A percentile compares a stretch with the other conserved stretches of the same genome.
Conservation (phyloP, 2,113 vertebrate species). For the Grammatotria lemairii region DNA sequence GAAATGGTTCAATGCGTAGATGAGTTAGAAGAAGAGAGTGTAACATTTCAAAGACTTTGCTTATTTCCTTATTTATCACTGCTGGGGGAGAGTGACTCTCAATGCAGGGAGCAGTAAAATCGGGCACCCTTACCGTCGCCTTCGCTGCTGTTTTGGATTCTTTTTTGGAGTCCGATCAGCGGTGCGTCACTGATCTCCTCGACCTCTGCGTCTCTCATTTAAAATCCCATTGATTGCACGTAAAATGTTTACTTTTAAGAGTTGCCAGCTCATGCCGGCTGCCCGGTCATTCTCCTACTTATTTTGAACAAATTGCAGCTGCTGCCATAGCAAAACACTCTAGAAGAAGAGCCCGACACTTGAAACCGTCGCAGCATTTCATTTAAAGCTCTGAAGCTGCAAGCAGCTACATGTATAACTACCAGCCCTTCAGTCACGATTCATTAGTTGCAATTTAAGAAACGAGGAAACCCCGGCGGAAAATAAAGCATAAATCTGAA, state of each 20-base stretch:
- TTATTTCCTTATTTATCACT: neutral
- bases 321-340: neutral
- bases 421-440: neutral
- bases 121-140: neutral
- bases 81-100: neutral
- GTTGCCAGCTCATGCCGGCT: neutral
- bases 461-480: rapidly evolving
- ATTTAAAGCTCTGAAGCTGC: neutral
- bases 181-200: neutral
- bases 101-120: neutral
- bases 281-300: neutral
- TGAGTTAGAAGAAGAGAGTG: neutral
- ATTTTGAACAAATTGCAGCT: neutral
- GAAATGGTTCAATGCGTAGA: neutral
- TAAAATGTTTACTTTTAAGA: neutral
- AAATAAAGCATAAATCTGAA: neutral
- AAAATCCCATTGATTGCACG: neutral
- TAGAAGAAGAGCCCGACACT: neutral
- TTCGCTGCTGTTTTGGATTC: neutral
- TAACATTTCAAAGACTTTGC: neutral
- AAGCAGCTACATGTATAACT: neutral
- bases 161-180: neutral
- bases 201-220: neutral
- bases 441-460: neutral
- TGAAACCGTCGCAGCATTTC: neutral